Conservation (phyloP, 2,888 invertebrate genomes). For the Ectemnius cavifrons region DNA sequence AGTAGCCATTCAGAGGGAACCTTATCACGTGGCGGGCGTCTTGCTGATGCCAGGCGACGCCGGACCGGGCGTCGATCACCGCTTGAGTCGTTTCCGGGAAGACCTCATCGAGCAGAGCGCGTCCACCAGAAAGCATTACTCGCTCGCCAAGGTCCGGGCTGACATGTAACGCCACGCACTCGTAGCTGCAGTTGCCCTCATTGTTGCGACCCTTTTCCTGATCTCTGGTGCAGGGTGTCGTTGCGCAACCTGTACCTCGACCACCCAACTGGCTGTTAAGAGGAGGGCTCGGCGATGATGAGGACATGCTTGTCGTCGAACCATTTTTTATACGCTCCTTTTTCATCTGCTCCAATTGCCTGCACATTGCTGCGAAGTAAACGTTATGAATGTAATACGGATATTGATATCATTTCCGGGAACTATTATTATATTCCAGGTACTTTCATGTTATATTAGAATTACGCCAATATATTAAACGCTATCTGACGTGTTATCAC, state of each 20-base stretch:
- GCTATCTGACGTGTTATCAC: no score
- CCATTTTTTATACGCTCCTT: conserved; percentile 84
- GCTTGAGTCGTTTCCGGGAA: conserved; percentile 89
- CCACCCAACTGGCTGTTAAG: conserved; percentile 71
- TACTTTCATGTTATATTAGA: no score
- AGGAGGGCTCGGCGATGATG: conserved; percentile 72
- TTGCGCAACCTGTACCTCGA: conserved; percentile 54
- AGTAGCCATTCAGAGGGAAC: conserved; percentile 92
- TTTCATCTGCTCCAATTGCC: conserved; percentile 86
- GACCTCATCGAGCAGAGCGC: conserved; percentile 87
- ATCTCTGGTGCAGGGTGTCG: conserved; percentile 52
- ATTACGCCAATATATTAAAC: no score
- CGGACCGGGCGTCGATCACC: conserved; percentile 87
- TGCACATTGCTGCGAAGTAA: conserved; percentile 83
- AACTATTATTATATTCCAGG: no score
- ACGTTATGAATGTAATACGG: neutral
- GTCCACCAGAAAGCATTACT: conserved; percentile 89
- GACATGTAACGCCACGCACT: conserved; percentile 89
- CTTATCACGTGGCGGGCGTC: conserved; percentile 90
- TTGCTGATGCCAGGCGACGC: conserved; percentile 89
- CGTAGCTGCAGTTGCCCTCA: conserved; percentile 79
- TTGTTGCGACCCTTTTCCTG: conserved; percentile 52
- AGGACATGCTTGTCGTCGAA: conserved; percentile 46
- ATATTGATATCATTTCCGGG: no score
- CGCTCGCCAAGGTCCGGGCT: conserved; percentile 90